A percentile compares a stretch with the other conserved stretches of the same genome.
phyloP scores from a whole-genome alignment of 2,113 vertebrate genomes.

The Formicarius rufipectus region DNA sequence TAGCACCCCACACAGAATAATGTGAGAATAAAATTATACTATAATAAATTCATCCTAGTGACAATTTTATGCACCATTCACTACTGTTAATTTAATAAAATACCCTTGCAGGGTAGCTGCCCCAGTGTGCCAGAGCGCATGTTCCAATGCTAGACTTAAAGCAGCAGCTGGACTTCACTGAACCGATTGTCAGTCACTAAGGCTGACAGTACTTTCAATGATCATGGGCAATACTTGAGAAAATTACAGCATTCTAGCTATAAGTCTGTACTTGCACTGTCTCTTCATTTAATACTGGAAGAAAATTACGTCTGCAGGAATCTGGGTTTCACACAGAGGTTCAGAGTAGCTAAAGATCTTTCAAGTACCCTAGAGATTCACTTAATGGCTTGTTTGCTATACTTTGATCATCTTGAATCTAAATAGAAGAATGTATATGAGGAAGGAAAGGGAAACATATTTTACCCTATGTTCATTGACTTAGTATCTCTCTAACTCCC shows the following conservation, averaged over 20 bases:
- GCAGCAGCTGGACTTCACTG: constrained; percentile 45
- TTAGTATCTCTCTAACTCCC: background rate
- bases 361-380: background rate
- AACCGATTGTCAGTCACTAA: constrained; percentile 3
- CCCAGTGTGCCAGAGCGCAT: constrained; percentile 2
- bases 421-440: background rate
- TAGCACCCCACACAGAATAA: constrained; percentile 51
- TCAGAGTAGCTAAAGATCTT: constrained; percentile 43
- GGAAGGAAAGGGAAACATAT: background rate
- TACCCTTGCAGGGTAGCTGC: constrained; percentile 34
- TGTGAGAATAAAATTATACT: constrained; percentile 14
- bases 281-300: constrained; percentile 3
- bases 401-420: background rate
- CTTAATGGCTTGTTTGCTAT: background rate
- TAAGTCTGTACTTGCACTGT: background rate
- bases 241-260: constrained; percentile 3
- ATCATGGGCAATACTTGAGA: background rate
- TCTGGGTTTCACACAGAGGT: background rate
- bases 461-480: background rate
- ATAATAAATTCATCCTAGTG: constrained; percentile 53
- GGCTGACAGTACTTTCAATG: background rate
- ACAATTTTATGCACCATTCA: constrained; percentile 64
- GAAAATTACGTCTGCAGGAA: constrained; percentile 29
- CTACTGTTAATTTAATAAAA: constrained; percentile 62
- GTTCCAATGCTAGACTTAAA: background rate